Evolutionary conservation across 2,113 vertebrate genomes (phyloP).

Genomic region (Pollachius pollachius): DNA sequence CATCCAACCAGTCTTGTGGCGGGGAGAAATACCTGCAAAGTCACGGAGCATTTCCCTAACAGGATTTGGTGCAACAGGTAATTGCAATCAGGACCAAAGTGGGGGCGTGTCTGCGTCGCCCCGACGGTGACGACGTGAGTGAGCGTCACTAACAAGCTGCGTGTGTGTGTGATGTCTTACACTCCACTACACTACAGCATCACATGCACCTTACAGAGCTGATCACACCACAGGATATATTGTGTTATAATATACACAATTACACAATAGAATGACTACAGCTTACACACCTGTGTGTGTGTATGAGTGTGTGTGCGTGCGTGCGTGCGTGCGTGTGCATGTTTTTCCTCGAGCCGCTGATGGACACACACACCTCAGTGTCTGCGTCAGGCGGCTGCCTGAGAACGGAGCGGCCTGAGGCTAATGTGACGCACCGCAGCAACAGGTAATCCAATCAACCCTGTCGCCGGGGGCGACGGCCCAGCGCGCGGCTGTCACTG

Average conservation of each 20-base stretch:
- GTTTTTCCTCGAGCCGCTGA: neutral
- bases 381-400: too few species aligned
- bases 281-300: neutral
- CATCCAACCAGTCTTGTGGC: constrained; percentile 12
- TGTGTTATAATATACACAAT: neutral
- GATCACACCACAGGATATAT: neutral
- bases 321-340: neutral
- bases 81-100: constrained; percentile 58
- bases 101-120: neutral
- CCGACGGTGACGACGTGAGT: too few species aligned
- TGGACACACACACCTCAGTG: too few species aligned
- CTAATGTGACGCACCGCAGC: too few species aligned
- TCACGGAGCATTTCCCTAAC: constrained; percentile 38
- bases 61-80: constrained; percentile 51
- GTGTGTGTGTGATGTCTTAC: too few species aligned
- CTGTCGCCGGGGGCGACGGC: too few species aligned
- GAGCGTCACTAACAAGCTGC: too few species aligned
- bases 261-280: neutral
- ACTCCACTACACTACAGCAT: too few species aligned
- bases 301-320: neutral
- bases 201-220: too few species aligned
- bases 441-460: too few species aligned
- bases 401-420: too few species aligned
- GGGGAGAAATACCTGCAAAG: constrained; percentile 23
- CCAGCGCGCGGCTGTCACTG: too few species aligned